Conservation (phyloP, 2,888 invertebrate species). For the Dione juno region DNA sequence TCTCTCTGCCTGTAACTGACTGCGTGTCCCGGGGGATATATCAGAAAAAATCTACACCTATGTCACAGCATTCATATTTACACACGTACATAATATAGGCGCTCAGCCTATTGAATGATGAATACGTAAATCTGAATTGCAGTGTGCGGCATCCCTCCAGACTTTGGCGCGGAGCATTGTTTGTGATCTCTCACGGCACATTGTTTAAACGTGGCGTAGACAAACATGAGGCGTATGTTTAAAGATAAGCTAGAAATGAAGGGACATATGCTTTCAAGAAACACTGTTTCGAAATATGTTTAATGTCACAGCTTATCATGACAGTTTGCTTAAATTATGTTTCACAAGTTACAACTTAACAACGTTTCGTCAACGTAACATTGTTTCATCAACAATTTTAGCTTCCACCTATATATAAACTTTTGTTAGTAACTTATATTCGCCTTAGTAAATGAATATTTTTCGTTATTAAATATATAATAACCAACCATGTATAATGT, state of each 20-base stretch:
- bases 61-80: neutral
- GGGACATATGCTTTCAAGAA: slow-evolving; percentile 47
- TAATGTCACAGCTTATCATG: slow-evolving; percentile 32
- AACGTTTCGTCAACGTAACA: slow-evolving; percentile 25
- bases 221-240: slow-evolving; percentile 63
- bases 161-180: slow-evolving; percentile 59
- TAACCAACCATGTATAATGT: too few species aligned
- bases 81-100: neutral
- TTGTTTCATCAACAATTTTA: slow-evolving; percentile 19
- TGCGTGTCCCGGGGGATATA: neutral
- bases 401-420: slow-evolving; percentile 16
- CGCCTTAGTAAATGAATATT: too few species aligned
- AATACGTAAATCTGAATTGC: slow-evolving; percentile 27
- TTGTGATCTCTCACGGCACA: slow-evolving; percentile 58
- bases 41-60: neutral
- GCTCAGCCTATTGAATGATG: slow-evolving; percentile 2
- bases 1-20: neutral
- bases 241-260: slow-evolving; percentile 58
- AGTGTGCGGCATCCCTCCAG: slow-evolving; percentile 37
- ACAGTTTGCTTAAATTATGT: slow-evolving; percentile 28
- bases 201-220: slow-evolving; percentile 61
- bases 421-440: neutral
- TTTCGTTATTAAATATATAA: too few species aligned
- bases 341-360: slow-evolving; percentile 20
- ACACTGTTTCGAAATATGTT: slow-evolving; percentile 33